Conservation (phyloP, 1,140 invertebrate genomes). For the Bombus sibiricus region DNA sequence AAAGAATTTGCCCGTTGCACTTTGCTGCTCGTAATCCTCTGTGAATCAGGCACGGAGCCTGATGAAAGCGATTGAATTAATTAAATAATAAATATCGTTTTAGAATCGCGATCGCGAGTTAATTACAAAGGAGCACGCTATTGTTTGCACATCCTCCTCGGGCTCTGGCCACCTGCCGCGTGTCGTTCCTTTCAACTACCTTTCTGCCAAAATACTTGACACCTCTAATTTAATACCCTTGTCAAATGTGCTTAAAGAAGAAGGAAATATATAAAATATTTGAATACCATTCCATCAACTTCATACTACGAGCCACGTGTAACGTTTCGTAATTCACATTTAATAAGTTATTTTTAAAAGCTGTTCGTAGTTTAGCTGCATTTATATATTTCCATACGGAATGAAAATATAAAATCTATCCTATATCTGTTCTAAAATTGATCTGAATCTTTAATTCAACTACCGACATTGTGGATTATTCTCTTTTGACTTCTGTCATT, state of each 20-base stretch:
- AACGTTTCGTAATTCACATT: background rate
- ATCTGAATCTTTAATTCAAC: too few relatives aligned
- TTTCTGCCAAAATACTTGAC: background rate
- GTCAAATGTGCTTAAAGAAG: background rate
- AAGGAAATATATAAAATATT: background rate
- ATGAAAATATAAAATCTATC: background rate
- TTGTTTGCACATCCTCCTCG: slow-evolving; percentile 65
- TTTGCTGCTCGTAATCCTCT: background rate
- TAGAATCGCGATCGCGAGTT: slow-evolving; percentile 67
- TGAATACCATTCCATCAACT: background rate
- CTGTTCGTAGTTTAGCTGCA: too few relatives aligned
- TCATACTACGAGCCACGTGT: background rate
- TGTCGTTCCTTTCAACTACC: background rate
- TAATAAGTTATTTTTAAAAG: too few relatives aligned
- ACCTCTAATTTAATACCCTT: background rate
- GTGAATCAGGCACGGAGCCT: background rate
- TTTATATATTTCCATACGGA: background rate
- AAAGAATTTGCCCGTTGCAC: background rate
- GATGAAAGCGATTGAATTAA: slow-evolving; percentile 67
- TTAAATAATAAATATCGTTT: slow-evolving; percentile 74
- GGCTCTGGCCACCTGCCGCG: background rate
- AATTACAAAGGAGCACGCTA: slow-evolving; percentile 71
- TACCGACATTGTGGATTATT: too few relatives aligned
- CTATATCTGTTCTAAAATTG: too few relatives aligned
- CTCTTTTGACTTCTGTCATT: too few relatives aligned